Evolutionary conservation across 2,797 vertebrate species (phyloP), one percentile per base, ranked within the genome.

Genomic region (Okamejei kenojei): DNA sequence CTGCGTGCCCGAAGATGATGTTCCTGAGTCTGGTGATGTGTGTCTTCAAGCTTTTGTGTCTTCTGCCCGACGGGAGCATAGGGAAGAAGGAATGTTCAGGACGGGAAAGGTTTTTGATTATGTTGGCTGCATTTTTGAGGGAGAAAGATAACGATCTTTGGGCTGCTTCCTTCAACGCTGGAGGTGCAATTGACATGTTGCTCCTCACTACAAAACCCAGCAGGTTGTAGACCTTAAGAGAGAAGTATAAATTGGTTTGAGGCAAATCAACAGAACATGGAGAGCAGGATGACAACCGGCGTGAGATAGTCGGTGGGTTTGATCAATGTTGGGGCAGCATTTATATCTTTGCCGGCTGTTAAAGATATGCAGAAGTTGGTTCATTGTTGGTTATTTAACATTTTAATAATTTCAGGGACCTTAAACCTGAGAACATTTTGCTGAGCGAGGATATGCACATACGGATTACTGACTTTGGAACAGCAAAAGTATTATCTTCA

Each of bases 381-480:
- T 82, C 61, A 13, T 86, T n/a, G 13, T 86, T 88, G 63, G 19
- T 88, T 6, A 65, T 68, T 68, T 88, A 68, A 88, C n/a, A 17
- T 68, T 9, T 26, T 88, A 68, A 88, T 88, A 8, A 88, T 96
- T 96, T 88, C 96, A 99, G 99, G 97, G 99, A 99, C 95, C 97
- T 99, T 94, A 99, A 99, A 95, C 99, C 99, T 93, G 99, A 99
- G 95, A 99, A 99, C 95, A 99, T 99, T 97, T 96, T 99, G 95
- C 96, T 99, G 96, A 99, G 97, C 93, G 99, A 99, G 96, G 98
- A 99, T 35, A 99, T 99, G 99, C 99, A 99, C 96, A 98, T 99
- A 96, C 99, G 99, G 95, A 99, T 99, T 95, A 99, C 99, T 95
- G 99, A 99, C 96, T 99, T 99, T 93, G 99, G 99, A 95, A 99